Base-by-base conservation (phyloP, 2,888 invertebrate species). In the Esperia sulphurella region DNA sequence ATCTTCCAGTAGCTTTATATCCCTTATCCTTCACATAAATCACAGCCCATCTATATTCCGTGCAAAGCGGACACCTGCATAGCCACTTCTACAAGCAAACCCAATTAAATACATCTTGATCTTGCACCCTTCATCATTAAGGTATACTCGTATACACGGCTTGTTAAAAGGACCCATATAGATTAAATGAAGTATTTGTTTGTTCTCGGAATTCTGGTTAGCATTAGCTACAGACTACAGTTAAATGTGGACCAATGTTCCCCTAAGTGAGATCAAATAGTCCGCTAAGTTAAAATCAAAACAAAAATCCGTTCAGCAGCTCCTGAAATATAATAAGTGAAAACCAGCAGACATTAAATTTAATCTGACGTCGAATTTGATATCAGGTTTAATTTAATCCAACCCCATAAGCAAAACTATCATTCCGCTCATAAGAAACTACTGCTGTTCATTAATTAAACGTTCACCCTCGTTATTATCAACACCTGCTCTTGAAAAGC, bases 31-130 rank as follows among this genome's bases (percentile, higher is more conserved):
- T 46, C 49, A 56, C 66, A 81, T 84, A 83, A 83, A 83, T 82
- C 80, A 81, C 75, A 65, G 65, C 61, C 65, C 68, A 79, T 81
- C 77, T 77, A 79, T 80, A 83, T 79, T 79, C 73, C 71, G 75
- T 76, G 73, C 41, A 31, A 66, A 53, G 58, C 62, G 66, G 71
- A 79, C 82, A 85, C 82, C 80, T 83, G 84, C 78, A 65, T 65
- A 68, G 53, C 54, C 65, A 66, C 68, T 68, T 68, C 62, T 63
- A 74, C 75, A 79, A 77, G 79, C 76, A 80, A 80, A 75, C 64
- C 83, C 83, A 83, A 83, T 88, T 89, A 88, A 87, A 86, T 85
- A 84, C 82, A 89, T 89, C 89, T 84, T 73, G 89, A 89, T 88
- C 79, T 75, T 68, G 68, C 57, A 60, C 54, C 52, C 62, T 65